Conservation (phyloP, 2,888 invertebrate species). For the Orthosia incerta region DNA sequence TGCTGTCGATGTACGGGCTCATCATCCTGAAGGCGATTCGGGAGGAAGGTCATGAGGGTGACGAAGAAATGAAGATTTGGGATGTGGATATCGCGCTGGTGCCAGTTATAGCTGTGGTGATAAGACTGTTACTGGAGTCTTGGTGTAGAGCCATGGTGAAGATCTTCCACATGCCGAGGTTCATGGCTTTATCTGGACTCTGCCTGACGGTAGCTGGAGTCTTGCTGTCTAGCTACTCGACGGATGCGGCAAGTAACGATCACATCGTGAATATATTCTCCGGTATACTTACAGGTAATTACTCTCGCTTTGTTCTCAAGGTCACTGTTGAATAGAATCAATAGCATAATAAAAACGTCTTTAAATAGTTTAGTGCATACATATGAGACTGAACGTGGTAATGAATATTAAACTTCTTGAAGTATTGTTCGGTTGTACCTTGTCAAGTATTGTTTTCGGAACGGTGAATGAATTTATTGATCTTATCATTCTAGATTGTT, state of each 20-base stretch:
- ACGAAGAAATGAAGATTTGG: conserved; percentile 88
- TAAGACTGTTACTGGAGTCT: conserved; percentile 91
- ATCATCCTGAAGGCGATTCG: conserved; percentile 89
- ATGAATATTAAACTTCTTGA: conserved; percentile 38
- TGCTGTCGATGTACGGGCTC: conserved; percentile 90
- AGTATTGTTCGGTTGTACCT: not conserved
- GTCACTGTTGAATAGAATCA: conserved; percentile 47
- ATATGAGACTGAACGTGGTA: conserved; percentile 34
- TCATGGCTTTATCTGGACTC: conserved; percentile 90
- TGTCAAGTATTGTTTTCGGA: conserved; percentile 18
- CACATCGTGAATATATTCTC: conserved; percentile 88
- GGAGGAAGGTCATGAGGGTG: conserved; percentile 85
- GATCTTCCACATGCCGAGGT: conserved; percentile 91
- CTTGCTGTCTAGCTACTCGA: conserved; percentile 88
- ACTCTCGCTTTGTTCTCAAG: conserved; percentile 55
- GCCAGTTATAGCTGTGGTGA: conserved; percentile 91
- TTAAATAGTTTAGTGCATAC: conserved; percentile 53
- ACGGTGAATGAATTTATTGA: conserved; percentile 32
- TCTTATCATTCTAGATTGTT: conserved; percentile 15
- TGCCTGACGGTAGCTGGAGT: conserved; percentile 91
- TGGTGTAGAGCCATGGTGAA: conserved; percentile 91
- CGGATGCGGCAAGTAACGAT: conserved; percentile 85
- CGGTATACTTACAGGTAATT: conserved; percentile 89
- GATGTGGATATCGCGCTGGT: conserved; percentile 91
- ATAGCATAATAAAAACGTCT: conserved; percentile 55